Evolutionary conservation across 2,888 invertebrate species (phyloP).

Genomic region (Zygogramma bicolorata): DNA sequence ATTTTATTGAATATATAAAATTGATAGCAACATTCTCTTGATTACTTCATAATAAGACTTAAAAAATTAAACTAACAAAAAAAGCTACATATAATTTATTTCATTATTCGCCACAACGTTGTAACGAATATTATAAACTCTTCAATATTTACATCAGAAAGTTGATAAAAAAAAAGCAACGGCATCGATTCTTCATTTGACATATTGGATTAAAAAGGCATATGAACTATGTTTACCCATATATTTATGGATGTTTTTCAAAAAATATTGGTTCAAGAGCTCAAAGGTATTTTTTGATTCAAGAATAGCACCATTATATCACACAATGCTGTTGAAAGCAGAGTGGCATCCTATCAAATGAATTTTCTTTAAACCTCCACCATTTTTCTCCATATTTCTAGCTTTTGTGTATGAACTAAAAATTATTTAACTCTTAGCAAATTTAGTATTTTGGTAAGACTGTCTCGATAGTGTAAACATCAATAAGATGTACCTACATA

Average conservation of each 20-base stretch:
- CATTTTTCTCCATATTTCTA: neutral
- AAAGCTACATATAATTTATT: constrained; percentile 51
- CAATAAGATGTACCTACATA: too few species aligned
- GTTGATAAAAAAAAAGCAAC: constrained; percentile 48
- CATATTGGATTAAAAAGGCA: constrained; percentile 45
- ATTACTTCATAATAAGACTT: constrained; percentile 57
- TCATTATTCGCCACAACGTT: constrained; percentile 43
- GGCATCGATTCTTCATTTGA: constrained; percentile 32
- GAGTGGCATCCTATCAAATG: too few species aligned
- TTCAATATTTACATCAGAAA: constrained; percentile 51
- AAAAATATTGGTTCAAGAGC: constrained; percentile 27
- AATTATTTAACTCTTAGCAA: too few species aligned
- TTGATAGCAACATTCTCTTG: constrained; percentile 61
- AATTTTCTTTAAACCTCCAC: too few species aligned
- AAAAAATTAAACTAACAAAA: constrained; percentile 56
- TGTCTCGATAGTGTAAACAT: too few species aligned
- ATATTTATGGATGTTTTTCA: neutral
- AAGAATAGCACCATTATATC: constrained; percentile 38
- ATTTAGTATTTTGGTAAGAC: too few species aligned
- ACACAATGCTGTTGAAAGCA: neutral
- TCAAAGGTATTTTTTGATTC: constrained; percentile 47
- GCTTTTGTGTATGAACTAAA: too few species aligned
- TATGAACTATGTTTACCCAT: constrained; percentile 25
- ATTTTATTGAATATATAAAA: constrained; percentile 64
- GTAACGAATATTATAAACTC: constrained; percentile 53